Conservation (phyloP, 1,140 invertebrate species). For the Neotoxoptera formosana region DNA sequence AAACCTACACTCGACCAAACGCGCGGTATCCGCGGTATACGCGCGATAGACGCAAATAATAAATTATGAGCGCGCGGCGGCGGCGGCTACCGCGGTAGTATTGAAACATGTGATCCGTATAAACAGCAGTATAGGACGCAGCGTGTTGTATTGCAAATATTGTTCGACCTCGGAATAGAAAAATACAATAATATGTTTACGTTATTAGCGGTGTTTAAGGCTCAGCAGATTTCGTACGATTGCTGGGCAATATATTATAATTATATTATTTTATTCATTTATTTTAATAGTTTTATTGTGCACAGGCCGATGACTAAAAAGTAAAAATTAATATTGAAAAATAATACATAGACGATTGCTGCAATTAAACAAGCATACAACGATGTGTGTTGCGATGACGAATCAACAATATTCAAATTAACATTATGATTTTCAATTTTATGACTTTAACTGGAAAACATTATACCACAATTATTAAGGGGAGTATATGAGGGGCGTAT, state of each 20-base stretch:
- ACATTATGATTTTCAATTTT: neutral
- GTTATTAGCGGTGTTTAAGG: neutral
- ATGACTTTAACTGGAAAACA: neutral
- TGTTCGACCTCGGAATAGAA: neutral
- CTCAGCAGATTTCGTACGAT: neutral
- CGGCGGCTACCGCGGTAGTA: neutral
- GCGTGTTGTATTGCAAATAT: neutral
- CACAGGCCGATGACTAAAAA: no score
- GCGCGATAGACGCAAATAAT: neutral
- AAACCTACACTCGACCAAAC: neutral
- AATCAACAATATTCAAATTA: no score
- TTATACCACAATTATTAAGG: neutral
- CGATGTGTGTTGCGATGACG: neutral
- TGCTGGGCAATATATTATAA: no score
- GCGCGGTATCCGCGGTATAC: neutral
- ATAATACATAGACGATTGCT: neutral
- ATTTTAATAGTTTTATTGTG: no score
- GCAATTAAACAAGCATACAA: neutral
- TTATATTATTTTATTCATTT: no score
- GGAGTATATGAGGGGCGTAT: no score
- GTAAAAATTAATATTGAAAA: no score
- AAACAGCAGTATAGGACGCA: neutral
- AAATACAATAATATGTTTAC: neutral
- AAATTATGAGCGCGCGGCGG: neutral
- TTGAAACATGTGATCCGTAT: neutral